Base-by-base conservation (phyloP, 2,797 vertebrate species). In the Linurgus olivaceus region DNA sequence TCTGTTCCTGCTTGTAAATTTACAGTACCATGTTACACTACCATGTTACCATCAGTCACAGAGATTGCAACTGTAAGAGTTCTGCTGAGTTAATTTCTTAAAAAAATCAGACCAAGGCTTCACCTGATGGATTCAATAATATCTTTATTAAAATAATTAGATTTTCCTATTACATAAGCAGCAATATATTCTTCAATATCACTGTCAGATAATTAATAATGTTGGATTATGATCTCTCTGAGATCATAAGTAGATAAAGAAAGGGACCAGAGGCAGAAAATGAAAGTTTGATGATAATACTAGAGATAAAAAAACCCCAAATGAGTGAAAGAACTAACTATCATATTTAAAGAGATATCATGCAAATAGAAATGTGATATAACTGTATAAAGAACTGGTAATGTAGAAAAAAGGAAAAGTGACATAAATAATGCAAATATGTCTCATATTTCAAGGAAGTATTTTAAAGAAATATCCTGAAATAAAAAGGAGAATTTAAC, bases 101-200 rank as follows among this genome's bases (percentile, higher is more conserved):
- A 44, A 78, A 84, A 71, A 88, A 58, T 68, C 44, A 75, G 54
- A 54, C 19, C 24, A 66, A 50, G 37, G 51, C 75, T 88, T 86
- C 52, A 77, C 28, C 38, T 75, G 88, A 59, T 77, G 19, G 13
- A 33, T 93, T 88, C 52, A 86, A 55, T 31, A 7, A 8, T 72
- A n/a, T 47, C 59, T 86, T 88, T 81, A 72, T 78, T 90, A 79
- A 91, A 88, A 86, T 81, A 77, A 14, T 91, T 91, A 58, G 13
- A 37, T 78, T 91, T 88, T 38, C 24, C 19, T n/a, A 35, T 88
- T 81, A 63, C 10, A 59, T 76, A 55, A 59, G 29, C 44, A 75
- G 55, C 40, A 88, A 86, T 88, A 67, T 62, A 67, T 71, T 95
- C 35, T 81, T 86, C 59, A 82, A 2, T 93, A 74, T 85, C 42